These are phyloP conservation scores for Pelmatolapia mariae DNA, from an alignment of 2,113 vertebrate genomes.

Conservation along the genomic window DNA sequence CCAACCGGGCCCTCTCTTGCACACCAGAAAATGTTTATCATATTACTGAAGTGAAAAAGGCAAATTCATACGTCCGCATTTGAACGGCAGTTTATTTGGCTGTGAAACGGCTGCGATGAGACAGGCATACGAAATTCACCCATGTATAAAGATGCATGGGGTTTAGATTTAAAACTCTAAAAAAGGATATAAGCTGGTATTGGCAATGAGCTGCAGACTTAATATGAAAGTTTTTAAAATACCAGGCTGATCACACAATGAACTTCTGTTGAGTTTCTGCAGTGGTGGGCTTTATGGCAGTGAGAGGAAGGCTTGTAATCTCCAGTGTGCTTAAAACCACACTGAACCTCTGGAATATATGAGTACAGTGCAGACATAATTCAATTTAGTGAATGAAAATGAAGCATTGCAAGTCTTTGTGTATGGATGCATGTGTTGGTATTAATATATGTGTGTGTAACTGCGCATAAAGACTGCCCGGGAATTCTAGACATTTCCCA, in stretches of 20 bases:
- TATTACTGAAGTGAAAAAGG: background rate
- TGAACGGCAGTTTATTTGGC: background rate
- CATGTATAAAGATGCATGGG: background rate
- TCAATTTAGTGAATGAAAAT: conserved; percentile 11
- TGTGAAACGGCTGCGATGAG: background rate
- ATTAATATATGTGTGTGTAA: background rate
- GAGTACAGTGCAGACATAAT: conserved; percentile 7
- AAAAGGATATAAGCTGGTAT: background rate
- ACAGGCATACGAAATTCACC: background rate
- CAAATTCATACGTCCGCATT: background rate
- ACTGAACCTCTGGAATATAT: conserved; percentile 17
- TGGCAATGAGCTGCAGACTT: background rate
- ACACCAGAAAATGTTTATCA: background rate
- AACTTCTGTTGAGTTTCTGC: background rate
- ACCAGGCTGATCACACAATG: background rate
- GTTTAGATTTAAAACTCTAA: background rate
- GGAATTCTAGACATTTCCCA: background rate
- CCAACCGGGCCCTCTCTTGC: background rate
- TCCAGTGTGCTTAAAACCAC: conserved; percentile 4
- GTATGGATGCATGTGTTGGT: background rate
- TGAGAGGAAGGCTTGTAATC: background rate
- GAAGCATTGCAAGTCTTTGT: conserved; percentile 15
- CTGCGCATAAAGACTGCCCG: background rate
- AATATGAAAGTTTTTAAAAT: background rate
- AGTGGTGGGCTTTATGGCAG: background rate